These are phyloP conservation scores for Drosophila paracracens DNA, from an alignment of 2,888 invertebrate genomes.

Conservation along the genomic window DNA sequence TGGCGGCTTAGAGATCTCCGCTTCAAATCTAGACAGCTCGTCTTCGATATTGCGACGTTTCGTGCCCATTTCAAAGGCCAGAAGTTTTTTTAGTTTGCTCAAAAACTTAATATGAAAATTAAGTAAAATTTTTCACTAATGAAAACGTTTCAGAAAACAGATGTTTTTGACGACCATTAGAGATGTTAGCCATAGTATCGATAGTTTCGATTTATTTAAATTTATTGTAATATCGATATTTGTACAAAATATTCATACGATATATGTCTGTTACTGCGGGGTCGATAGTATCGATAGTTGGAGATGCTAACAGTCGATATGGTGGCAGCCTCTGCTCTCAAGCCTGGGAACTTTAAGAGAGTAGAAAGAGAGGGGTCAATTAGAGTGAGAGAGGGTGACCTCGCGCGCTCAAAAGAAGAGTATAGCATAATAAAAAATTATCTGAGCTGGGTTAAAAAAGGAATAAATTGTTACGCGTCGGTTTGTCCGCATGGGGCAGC, in stretches of 20 bases:
- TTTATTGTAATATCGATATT: background rate
- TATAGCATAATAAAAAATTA: too few species aligned
- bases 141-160: slow-evolving; percentile 43
- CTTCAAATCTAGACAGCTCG: slow-evolving; percentile 96
- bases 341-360: too few species aligned
- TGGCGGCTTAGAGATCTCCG: slow-evolving; percentile 89
- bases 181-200: background rate
- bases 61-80: slow-evolving; percentile 75
- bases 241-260: background rate
- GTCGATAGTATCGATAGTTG: too few species aligned
- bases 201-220: background rate
- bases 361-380: too few species aligned
- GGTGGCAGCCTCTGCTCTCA: too few species aligned
- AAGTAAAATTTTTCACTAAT: slow-evolving; percentile 18
- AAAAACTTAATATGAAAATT: slow-evolving; percentile 9
- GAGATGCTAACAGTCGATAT: too few species aligned
- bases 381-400: too few species aligned
- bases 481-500: too few species aligned
- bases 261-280: background rate
- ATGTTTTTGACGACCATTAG: slow-evolving; percentile 24
- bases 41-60: slow-evolving; percentile 91
- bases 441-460: too few species aligned
- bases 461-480: too few species aligned
- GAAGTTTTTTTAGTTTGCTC: background rate
- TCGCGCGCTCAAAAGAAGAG: too few species aligned